Percentiles rank a stretch among this genome's conserved stretches.
These are phyloP conservation scores for Coccyzus lansbergi DNA, from an alignment of 2,797 vertebrate species.

Conservation along the genomic window DNA sequence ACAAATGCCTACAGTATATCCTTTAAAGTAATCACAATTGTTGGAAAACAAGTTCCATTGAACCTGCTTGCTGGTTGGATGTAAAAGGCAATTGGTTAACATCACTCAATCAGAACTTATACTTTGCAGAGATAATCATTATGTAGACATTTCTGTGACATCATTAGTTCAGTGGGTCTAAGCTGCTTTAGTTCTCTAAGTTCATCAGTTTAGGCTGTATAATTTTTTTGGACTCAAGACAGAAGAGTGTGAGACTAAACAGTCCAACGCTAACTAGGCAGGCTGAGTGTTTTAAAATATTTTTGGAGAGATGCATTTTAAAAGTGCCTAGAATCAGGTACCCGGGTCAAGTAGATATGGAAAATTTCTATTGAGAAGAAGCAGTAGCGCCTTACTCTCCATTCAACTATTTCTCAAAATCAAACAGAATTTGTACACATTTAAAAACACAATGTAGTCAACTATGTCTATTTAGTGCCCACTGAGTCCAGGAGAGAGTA, in stretches of 20 bases:
- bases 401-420: constrained; percentile 18
- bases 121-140: background rate
- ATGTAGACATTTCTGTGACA: background rate
- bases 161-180: background rate
- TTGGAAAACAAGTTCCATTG: background rate
- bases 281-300: background rate
- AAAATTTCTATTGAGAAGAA: background rate
- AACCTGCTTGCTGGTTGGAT: background rate
- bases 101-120: background rate
- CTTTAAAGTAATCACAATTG: constrained; percentile 10
- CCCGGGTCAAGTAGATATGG: background rate
- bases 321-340: background rate
- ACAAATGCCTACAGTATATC: constrained; percentile 1
- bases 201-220: background rate
- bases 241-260: background rate
- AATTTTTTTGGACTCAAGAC: background rate
- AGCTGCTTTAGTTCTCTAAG: background rate
- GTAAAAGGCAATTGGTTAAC: background rate
- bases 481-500: background rate
- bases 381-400: background rate
- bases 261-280: background rate
- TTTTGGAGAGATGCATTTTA: background rate
- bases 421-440: background rate
- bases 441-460: background rate
- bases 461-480: background rate